Evolutionary conservation across 2,113 vertebrate species (phyloP).

Genomic region (Thamnophis sirtalis): DNA sequence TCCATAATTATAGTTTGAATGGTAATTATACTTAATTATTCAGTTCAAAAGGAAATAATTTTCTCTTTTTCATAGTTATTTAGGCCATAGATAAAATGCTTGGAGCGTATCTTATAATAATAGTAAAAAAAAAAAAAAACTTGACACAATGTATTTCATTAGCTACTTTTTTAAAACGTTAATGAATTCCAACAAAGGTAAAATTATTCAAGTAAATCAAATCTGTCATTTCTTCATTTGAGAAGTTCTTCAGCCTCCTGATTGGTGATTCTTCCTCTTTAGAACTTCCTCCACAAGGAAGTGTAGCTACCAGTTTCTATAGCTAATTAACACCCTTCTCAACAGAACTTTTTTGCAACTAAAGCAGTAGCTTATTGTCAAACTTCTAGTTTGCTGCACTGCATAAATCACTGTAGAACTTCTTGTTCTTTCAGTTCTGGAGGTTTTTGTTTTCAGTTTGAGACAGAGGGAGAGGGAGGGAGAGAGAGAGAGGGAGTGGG

Average conservation of each 20-base stretch:
- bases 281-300: neutral
- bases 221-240: conserved; percentile 65
- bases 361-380: neutral
- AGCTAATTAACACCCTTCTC: neutral
- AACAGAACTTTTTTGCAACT: neutral
- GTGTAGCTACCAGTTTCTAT: neutral
- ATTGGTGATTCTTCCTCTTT: neutral
- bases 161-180: conserved; percentile 14
- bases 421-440: neutral
- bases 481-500: too few relatives aligned
- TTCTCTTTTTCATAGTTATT: conserved; percentile 49
- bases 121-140: conserved; percentile 23
- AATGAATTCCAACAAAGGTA: conserved; percentile 46
- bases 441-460: neutral
- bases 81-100: conserved; percentile 52
- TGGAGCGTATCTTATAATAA: conserved; percentile 48
- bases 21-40: conserved; percentile 76
- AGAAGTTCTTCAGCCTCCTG: conserved; percentile 30
- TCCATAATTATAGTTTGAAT: conserved; percentile 70
- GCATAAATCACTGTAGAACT: neutral
- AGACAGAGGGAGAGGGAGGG: too few relatives aligned
- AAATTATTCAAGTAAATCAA: conserved; percentile 47
- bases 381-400: neutral
- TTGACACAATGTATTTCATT: conserved; percentile 5
- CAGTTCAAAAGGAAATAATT: conserved; percentile 63